Percentiles rank a stretch among this genome's conserved stretches.
phyloP scores from a whole-genome alignment of 2,888 invertebrate species.

The Rhingia rostrata region DNA sequence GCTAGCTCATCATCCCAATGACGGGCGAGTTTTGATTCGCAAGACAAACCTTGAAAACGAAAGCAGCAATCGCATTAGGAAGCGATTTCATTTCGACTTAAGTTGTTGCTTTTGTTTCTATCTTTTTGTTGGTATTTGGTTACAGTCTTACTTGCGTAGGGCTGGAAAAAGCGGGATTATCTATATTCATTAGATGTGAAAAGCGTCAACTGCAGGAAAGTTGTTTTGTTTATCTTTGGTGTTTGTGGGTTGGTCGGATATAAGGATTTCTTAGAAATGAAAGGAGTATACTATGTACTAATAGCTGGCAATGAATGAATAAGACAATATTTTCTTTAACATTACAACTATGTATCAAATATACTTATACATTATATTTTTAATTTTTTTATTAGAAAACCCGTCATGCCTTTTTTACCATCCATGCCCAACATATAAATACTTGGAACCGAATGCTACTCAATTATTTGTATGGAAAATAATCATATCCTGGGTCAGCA shows the following conservation, averaged over 20 bases:
- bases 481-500: too few species aligned
- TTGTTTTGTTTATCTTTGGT: conserved; percentile 23
- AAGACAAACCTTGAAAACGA: conserved; percentile 31
- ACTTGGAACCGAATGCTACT: too few species aligned
- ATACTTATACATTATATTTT: too few species aligned
- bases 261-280: conserved; percentile 11
- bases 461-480: too few species aligned
- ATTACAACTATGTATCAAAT: neutral
- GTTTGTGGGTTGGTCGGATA: conserved; percentile 13
- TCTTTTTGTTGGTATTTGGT: conserved; percentile 18
- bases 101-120: conserved; percentile 19
- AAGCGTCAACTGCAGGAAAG: conserved; percentile 27
- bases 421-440: too few species aligned
- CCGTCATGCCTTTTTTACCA: too few species aligned
- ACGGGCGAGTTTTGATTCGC: conserved; percentile 43
- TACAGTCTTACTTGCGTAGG: conserved; percentile 23
- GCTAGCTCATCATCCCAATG: conserved; percentile 36
- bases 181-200: conserved; percentile 32
- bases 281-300: conserved; percentile 6
- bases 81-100: conserved; percentile 47
- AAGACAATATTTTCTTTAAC: neutral
- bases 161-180: conserved; percentile 18
- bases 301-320: conserved; percentile 6
- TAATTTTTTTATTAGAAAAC: too few species aligned
- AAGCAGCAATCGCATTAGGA: conserved; percentile 43